A percentile compares a stretch with the other conserved stretches of the same genome.
phyloP scores from a whole-genome alignment of 1,140 invertebrate genomes.

The Ericerus pela region DNA sequence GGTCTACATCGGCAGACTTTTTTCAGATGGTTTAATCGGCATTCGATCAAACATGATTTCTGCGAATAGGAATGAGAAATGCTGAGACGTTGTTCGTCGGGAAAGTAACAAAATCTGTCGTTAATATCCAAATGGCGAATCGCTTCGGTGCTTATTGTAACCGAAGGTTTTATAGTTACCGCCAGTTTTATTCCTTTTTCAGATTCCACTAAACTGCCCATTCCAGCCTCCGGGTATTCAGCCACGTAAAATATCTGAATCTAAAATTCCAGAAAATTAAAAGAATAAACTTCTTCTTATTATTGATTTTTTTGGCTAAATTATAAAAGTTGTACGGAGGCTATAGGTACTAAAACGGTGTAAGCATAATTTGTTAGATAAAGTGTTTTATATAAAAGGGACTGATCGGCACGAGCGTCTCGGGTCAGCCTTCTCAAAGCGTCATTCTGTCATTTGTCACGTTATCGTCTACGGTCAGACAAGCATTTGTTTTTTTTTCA shows the following conservation, averaged over 20 bases:
- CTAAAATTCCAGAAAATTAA: slow-evolving; percentile 16
- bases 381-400: too few relatives aligned
- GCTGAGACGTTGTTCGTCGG: slow-evolving; percentile 20
- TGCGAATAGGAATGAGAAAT: slow-evolving; percentile 23
- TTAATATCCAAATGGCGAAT: slow-evolving; percentile 19
- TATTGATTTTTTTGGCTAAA: too few relatives aligned
- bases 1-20: slow-evolving; percentile 25
- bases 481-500: too few relatives aligned
- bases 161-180: slow-evolving; percentile 21
- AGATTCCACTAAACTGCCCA: slow-evolving; percentile 21
- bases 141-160: slow-evolving; percentile 22
- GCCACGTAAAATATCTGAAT: slow-evolving; percentile 23
- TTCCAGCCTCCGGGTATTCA: slow-evolving; percentile 25
- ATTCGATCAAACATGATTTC: slow-evolving; percentile 25
- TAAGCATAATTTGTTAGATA: too few relatives aligned
- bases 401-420: too few relatives aligned
- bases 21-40: slow-evolving; percentile 23
- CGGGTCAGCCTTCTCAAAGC: too few relatives aligned
- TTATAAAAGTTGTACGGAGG: too few relatives aligned
- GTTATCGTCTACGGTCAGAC: too few relatives aligned
- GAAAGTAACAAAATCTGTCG: slow-evolving; percentile 24
- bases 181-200: slow-evolving; percentile 20
- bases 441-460: too few relatives aligned
- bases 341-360: too few relatives aligned
- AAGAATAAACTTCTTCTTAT: neutral